These are phyloP conservation scores for Troilus luridus DNA, from an alignment of 2,888 invertebrate species.

Conservation along the genomic window DNA sequence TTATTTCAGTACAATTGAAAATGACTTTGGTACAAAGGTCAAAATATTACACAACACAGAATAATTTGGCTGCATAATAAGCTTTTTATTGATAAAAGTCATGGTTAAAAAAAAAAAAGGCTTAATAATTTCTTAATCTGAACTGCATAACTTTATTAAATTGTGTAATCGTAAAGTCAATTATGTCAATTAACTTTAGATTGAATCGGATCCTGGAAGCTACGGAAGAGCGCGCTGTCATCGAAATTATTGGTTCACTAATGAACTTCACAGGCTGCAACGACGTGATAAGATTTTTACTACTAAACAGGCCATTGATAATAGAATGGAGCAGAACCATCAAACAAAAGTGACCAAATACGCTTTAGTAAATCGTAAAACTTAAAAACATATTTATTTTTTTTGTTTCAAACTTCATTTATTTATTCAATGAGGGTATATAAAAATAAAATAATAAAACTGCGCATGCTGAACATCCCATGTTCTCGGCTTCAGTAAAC, in stretches of 20 bases:
- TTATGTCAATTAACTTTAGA: neutral
- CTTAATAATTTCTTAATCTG: too few species aligned
- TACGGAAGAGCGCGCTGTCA: neutral
- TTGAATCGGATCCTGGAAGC: neutral
- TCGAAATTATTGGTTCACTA: neutral
- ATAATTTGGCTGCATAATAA: too few species aligned
- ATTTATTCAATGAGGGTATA: neutral
- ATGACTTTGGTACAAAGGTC: too few species aligned
- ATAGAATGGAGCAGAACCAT: neutral
- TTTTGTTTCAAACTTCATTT: neutral
- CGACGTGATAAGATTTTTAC: neutral
- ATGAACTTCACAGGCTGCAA: neutral
- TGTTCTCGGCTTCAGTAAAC: too few species aligned
- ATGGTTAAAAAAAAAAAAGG: too few species aligned
- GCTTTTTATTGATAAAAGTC: too few species aligned
- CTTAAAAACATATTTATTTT: neutral
- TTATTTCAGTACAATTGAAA: too few species aligned
- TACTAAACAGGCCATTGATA: neutral
- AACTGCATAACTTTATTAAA: neutral
- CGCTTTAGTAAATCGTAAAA: neutral
- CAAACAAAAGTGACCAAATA: neutral
- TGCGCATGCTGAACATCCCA: too few species aligned
- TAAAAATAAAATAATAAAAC: too few species aligned
- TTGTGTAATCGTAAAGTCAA: neutral
- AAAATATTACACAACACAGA: too few species aligned